phyloP scores from a whole-genome alignment of 2,113 vertebrate species.

The Myiozetetes cayanensis region DNA sequence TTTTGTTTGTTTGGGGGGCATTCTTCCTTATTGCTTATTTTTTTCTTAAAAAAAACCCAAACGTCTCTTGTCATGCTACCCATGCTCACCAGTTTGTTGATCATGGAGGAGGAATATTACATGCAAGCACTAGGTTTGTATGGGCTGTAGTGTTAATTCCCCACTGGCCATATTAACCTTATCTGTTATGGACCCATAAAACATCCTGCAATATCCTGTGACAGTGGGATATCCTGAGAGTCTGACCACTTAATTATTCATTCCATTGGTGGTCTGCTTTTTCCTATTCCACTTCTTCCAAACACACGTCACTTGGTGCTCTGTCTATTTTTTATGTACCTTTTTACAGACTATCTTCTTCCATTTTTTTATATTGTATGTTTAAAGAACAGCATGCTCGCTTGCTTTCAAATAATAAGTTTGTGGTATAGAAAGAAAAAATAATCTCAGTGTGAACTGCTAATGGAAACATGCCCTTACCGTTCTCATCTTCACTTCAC shows the following conservation, averaged over 20 bases:
- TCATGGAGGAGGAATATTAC: neutral
- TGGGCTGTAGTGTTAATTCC: neutral
- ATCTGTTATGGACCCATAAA: neutral
- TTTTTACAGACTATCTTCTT: neutral
- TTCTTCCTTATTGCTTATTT: neutral
- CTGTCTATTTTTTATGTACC: neutral
- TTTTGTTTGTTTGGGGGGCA: neutral
- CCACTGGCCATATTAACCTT: neutral
- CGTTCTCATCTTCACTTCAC: neutral
- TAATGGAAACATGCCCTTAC: neutral
- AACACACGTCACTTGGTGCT: neutral
- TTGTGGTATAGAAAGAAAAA: neutral
- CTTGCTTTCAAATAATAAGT: neutral
- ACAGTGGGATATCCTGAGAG: neutral
- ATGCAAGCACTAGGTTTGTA: neutral
- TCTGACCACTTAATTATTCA: neutral
- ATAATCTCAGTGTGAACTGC: neutral
- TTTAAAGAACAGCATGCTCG: neutral
- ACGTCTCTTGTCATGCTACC: neutral
- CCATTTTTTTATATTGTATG: accelerated
- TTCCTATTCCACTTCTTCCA: neutral
- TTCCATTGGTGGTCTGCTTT: neutral
- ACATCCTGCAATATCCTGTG: neutral
- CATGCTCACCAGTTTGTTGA: neutral
- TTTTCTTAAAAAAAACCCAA: neutral